Conservation (phyloP, 2,797 vertebrate genomes). For the Cetoscarus ocellatus region DNA sequence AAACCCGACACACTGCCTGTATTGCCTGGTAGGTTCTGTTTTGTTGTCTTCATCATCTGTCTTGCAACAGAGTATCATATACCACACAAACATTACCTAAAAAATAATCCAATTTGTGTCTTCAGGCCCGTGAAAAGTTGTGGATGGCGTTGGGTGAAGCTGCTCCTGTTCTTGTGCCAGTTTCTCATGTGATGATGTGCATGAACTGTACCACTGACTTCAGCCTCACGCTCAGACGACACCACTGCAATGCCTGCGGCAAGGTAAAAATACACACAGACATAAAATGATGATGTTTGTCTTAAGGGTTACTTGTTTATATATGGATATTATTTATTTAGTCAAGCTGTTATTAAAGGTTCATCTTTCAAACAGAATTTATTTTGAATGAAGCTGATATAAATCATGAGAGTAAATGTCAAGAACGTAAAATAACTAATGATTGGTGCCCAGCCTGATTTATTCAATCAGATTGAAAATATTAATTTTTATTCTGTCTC, state of each 20-base stretch:
- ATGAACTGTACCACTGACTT: conserved; percentile 98
- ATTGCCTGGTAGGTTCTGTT: not conserved
- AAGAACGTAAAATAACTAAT: too few relatives aligned
- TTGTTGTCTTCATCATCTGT: not conserved
- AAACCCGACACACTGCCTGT: too few relatives aligned
- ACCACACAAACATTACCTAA: too few relatives aligned
- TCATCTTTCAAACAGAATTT: too few relatives aligned
- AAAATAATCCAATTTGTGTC: not conserved
- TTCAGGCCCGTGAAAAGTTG: conserved; percentile 91
- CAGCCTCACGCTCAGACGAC: conserved; percentile 93
- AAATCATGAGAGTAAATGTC: too few relatives aligned
- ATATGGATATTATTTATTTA: too few relatives aligned
- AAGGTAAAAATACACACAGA: conserved; percentile 84
- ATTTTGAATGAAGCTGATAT: too few relatives aligned
- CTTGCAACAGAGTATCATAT: not conserved
- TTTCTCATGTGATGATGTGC: conserved; percentile 96
- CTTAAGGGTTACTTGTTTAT: too few relatives aligned
- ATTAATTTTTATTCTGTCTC: not conserved
- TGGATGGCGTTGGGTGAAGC: conserved; percentile 93
- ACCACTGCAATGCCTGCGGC: conserved; percentile 96
- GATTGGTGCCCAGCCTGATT: too few relatives aligned
- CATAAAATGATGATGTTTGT: too few relatives aligned
- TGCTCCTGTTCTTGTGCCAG: conserved; percentile 91
- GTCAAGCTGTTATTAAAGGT: too few relatives aligned
- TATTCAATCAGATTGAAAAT: too few relatives aligned